Evolutionary conservation across 2,888 invertebrate species (phyloP).

Genomic region (Polia nebulosa): DNA sequence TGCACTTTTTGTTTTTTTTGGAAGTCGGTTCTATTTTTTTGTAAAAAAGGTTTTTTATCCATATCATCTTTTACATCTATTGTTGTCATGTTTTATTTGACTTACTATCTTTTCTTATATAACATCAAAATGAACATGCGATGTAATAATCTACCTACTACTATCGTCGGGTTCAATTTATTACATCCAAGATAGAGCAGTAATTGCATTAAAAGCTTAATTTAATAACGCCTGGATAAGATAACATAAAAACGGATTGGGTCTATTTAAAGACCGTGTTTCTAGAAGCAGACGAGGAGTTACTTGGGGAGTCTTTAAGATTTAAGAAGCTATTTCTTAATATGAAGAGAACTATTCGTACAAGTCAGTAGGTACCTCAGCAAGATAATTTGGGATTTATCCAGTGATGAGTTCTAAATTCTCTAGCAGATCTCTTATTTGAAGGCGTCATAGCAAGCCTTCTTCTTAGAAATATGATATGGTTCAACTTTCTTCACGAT

Average conservation of each 20-base stretch:
- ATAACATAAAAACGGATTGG: slow-evolving; percentile 5
- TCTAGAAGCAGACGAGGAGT: not conserved
- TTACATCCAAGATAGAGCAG: slow-evolving; percentile 11
- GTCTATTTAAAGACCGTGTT: not conserved
- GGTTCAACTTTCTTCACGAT: too few relatives aligned
- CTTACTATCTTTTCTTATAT: not conserved
- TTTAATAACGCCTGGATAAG: slow-evolving; percentile 14
- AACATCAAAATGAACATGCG: not conserved
- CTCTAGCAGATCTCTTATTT: not conserved
- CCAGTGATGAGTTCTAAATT: not conserved
- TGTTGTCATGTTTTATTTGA: not conserved
- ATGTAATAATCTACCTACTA: not conserved
- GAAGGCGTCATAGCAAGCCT: not conserved
- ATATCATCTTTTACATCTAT: too few relatives aligned
- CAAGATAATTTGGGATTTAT: too few relatives aligned
- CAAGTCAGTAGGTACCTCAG: not conserved
- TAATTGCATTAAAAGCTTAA: slow-evolving; percentile 19
- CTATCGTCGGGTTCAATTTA: slow-evolving; percentile 2
- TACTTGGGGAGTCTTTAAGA: not conserved
- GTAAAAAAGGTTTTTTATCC: too few relatives aligned
- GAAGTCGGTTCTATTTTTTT: too few relatives aligned
- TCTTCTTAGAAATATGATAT: not conserved
- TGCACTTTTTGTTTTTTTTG: too few relatives aligned
- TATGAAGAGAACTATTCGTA: not conserved
- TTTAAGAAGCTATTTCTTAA: not conserved